A percentile compares a stretch with the other conserved stretches of the same genome.
Conservation (phyloP, 2,888 invertebrate genomes). For the Drosophila merina region DNA sequence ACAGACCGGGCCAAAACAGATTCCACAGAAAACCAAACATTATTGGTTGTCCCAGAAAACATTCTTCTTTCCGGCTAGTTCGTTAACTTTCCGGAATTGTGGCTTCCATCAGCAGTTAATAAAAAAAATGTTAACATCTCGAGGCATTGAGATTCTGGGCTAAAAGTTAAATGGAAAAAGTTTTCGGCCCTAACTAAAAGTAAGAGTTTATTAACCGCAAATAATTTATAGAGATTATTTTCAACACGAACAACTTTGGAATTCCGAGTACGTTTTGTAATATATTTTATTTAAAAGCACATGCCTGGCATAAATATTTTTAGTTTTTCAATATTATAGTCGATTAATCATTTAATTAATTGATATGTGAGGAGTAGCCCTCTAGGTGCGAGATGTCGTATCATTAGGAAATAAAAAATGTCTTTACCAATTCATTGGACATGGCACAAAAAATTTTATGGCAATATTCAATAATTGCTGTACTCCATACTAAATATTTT, state of each 20-base stretch:
- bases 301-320: not conserved
- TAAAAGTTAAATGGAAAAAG: constrained; percentile 77
- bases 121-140: constrained; percentile 50
- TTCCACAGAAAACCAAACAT: constrained; percentile 30
- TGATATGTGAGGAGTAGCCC: constrained; percentile 11
- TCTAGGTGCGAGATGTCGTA: constrained; percentile 22
- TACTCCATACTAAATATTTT: constrained; percentile 33
- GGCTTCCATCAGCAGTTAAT: constrained; percentile 65
- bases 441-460: constrained; percentile 23
- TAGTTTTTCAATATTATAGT: not conserved
- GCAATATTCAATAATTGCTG: constrained; percentile 35
- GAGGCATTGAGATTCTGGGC: constrained; percentile 46
- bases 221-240: constrained; percentile 37
- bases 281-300: too few relatives aligned
- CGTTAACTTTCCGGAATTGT: constrained; percentile 27
- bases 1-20: constrained; percentile 34
- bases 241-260: not conserved
- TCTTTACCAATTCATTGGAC: constrained; percentile 33
- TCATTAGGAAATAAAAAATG: constrained; percentile 18
- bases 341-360: constrained; percentile 2
- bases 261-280: too few relatives aligned
- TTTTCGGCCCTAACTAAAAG: constrained; percentile 58
- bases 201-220: constrained; percentile 66
- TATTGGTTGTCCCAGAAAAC: constrained; percentile 6
- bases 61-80: constrained; percentile 21